Evolutionary conservation across 2,888 invertebrate genomes (phyloP).

Genomic region (Zygogramma bicolorata): DNA sequence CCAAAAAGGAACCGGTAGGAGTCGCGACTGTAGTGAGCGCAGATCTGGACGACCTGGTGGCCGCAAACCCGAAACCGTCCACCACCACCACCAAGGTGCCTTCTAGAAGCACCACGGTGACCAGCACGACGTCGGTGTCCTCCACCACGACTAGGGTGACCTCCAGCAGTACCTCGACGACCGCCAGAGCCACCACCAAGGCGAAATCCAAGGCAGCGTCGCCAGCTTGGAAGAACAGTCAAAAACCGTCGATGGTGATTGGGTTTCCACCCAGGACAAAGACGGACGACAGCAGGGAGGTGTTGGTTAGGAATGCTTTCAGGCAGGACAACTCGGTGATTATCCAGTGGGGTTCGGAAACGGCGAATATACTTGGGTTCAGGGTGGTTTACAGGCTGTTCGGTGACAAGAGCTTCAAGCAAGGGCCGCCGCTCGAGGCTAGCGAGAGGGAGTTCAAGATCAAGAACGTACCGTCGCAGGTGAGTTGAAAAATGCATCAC

Average conservation of each 20-base stretch:
- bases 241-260: constrained; percentile 79
- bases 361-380: constrained; percentile 89
- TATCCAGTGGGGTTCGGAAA: constrained; percentile 92
- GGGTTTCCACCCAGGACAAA: constrained; percentile 75
- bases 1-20: constrained; percentile 67
- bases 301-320: constrained; percentile 87
- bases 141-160: constrained; percentile 58
- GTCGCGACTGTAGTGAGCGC: constrained; percentile 72
- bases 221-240: constrained; percentile 66
- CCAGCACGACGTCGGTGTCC: constrained; percentile 55
- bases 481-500: constrained; percentile 58
- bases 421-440: constrained; percentile 89
- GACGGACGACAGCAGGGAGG: constrained; percentile 78
- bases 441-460: constrained; percentile 93
- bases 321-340: constrained; percentile 88
- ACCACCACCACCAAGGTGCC: constrained; percentile 60
- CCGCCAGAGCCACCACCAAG: constrained; percentile 55
- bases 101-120: constrained; percentile 56
- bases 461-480: constrained; percentile 91
- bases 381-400: constrained; percentile 90
- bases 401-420: constrained; percentile 90
- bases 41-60: constrained; percentile 64
- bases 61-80: constrained; percentile 47
- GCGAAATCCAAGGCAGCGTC: constrained; percentile 56
- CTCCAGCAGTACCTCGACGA: constrained; percentile 57